phyloP scores from a whole-genome alignment of 1,140 invertebrate genomes.

The Penaeus chinensis region DNA sequence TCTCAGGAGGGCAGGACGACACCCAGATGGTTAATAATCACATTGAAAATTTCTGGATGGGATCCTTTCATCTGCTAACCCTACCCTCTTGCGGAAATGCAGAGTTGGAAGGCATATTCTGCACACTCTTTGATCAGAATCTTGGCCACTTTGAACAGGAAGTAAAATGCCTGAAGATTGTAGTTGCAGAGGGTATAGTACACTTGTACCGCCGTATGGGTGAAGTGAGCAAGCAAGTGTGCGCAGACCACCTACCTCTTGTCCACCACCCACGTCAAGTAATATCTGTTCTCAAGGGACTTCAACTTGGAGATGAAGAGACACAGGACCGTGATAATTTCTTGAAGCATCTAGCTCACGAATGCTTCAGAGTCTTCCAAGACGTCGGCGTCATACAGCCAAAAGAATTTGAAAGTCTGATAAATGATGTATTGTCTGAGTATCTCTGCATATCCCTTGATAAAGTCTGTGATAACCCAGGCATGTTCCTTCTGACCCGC shows the following conservation, averaged over 20 bases:
- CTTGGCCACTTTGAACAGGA: constrained; percentile 54
- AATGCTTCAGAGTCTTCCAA: constrained; percentile 53
- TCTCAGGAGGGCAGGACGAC: constrained; percentile 37
- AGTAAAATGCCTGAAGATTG: constrained; percentile 47
- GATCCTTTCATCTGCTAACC: constrained; percentile 37
- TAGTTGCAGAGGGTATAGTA: constrained; percentile 44
- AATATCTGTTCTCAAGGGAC: constrained; percentile 42
- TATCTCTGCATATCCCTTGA: constrained; percentile 42
- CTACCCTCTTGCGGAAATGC: constrained; percentile 18
- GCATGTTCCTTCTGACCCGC: constrained; percentile 35
- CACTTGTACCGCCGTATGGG: constrained; percentile 48
- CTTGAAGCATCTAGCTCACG: constrained; percentile 42
- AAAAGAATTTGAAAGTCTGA: constrained; percentile 44
- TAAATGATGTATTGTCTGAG: constrained; percentile 44
- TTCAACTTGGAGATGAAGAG: constrained; percentile 47
- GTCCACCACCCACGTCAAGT: constrained; percentile 49
- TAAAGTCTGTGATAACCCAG: constrained; percentile 2
- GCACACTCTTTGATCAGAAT: constrained; percentile 36
- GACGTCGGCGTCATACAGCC: constrained; percentile 30
- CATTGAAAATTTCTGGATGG: constrained; percentile 34
- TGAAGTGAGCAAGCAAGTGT: constrained; percentile 23
- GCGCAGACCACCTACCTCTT: constrained; percentile 38
- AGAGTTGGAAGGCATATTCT: constrained; percentile 44
- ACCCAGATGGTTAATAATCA: constrained; percentile 41
- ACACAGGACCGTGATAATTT: constrained; percentile 56